Evolutionary conservation across 2,888 invertebrate species (phyloP), one percentile per base, ranked within the genome.

Genomic region (Athalia cordata): DNA sequence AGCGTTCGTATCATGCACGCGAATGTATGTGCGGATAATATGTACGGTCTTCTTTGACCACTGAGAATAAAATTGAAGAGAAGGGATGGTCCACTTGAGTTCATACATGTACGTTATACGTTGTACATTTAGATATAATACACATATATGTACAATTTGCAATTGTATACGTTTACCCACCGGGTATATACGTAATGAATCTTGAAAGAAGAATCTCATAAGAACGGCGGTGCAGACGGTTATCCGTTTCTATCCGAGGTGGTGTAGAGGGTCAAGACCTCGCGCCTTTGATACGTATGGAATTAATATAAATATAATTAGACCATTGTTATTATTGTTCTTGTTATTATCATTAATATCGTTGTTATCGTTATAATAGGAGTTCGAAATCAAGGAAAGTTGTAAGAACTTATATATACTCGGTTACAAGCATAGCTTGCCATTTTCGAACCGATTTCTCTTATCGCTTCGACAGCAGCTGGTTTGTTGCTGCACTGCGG

Each of bases 61-160:
- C 55, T 29, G 29, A 29, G 29, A 29, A 29, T 29, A 43, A 52
- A 52, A 68, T 29, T 29, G 4, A 13, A 52, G 68, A 68, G 68
- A 68, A 55, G 68, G 68, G 11, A 49, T 68, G 68, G 68, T 68
- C 68, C 68, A 68, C 68, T 68, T 68, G 29, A 55, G 52, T 50
- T 68, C n/a, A n/a, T n/a, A 50, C 47, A 43, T 15, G 52, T 52
- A 52, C 68, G 68, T 29, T 50, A 52, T 68, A 43, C 43, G 55
- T 68, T 68, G 29, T 29, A 29, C 29, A 29, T 29, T 29, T 2
- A 29, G 29, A 29, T 29, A 29, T 2, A 29, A 29, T 29, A 29
- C 29, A 29, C 29, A 29, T 29, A 29, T 29, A 29, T 29, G 2
- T 29, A 29, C 29, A 29, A 29, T 29, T 2, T 29, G 2, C 29